Conservation (phyloP, 2,797 vertebrate species). For the Cossypha polioptera region DNA sequence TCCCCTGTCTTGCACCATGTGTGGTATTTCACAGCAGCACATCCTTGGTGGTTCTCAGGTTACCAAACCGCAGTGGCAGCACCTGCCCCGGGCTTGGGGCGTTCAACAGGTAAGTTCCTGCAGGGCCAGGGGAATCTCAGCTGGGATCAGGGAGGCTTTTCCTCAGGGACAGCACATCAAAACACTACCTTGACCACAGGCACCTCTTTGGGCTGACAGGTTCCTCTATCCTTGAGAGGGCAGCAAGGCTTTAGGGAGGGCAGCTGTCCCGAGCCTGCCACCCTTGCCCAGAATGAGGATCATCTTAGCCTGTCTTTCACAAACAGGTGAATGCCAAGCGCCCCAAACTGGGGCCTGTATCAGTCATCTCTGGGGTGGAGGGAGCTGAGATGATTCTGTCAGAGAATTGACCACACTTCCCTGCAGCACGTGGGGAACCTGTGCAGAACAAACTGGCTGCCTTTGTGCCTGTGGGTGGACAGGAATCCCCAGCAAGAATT, state of each 20-base stretch:
- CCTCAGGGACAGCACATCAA: background rate
- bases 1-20: background rate
- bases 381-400: background rate
- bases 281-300: background rate
- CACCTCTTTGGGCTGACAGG: background rate
- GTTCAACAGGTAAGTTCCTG: background rate
- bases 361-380: background rate
- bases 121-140: background rate
- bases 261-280: background rate
- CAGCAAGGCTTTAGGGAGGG: background rate
- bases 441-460: background rate
- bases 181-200: background rate
- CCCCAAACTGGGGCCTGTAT: background rate
- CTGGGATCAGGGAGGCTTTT: background rate
- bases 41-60: background rate
- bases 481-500: background rate
- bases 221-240: background rate
- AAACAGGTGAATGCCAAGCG: background rate
- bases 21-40: background rate
- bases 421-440: background rate
- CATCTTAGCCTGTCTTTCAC: background rate
- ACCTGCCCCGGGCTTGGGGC: background rate
- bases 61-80: background rate
- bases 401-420: background rate
- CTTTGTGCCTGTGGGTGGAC: background rate